Conservation (phyloP, 2,113 vertebrate genomes). For the Notarius lentiginosus region DNA sequence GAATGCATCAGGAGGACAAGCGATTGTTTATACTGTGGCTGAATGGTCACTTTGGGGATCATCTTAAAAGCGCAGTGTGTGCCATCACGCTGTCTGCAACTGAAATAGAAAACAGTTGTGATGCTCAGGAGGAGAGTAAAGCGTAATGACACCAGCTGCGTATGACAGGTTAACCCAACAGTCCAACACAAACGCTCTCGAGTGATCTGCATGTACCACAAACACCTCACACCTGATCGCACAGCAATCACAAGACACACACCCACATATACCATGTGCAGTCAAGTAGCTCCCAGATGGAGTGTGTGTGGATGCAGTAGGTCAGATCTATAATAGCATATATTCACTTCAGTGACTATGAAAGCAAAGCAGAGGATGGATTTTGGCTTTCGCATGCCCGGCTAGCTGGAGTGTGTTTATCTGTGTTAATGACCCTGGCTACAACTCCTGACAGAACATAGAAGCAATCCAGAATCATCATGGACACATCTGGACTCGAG, state of each 20-base stretch:
- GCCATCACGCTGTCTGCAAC: neutral
- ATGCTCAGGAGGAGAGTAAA: slow-evolving; percentile 21
- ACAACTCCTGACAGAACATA: slow-evolving; percentile 4
- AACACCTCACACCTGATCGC: slow-evolving; percentile 2
- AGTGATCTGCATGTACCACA: neutral
- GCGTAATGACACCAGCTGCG: slow-evolving; percentile 28
- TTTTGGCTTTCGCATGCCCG: neutral
- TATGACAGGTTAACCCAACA: slow-evolving; percentile 5
- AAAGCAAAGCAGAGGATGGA: neutral
- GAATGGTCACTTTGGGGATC: neutral
- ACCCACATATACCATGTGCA: neutral
- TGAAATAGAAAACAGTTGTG: slow-evolving; percentile 26
- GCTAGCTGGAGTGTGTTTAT: slow-evolving; percentile 22
- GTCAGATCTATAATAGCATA: neutral
- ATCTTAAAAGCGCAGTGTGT: neutral
- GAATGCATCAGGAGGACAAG: too few species aligned
- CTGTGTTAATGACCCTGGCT: slow-evolving; percentile 34
- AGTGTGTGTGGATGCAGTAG: neutral
- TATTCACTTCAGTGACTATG: neutral
- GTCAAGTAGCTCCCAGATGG: slow-evolving; percentile 4
- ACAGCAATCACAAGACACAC: neutral
- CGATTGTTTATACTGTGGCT: neutral
- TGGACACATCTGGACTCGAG: slow-evolving; percentile 2
- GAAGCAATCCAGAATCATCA: slow-evolving; percentile 14
- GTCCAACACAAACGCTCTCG: neutral